Conservation (phyloP, 1,140 invertebrate species). For the Neodiprion pinetum region DNA sequence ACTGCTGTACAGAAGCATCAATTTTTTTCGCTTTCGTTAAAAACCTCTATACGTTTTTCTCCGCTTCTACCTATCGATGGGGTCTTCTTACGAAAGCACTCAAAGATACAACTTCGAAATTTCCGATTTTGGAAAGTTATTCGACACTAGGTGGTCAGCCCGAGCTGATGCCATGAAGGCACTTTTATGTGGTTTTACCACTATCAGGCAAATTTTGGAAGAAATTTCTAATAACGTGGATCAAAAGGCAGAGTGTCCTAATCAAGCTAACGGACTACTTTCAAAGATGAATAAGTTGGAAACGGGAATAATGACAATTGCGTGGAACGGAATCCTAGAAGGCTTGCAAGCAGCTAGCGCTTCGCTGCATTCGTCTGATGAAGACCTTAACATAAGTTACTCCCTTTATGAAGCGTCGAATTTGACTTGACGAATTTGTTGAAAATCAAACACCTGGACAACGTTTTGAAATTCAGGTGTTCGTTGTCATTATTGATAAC, state of each 20-base stretch:
- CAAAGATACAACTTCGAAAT: neutral
- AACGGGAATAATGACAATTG: slow-evolving; percentile 27
- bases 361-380: slow-evolving; percentile 25
- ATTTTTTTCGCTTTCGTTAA: slow-evolving; percentile 27
- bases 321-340: slow-evolving; percentile 24
- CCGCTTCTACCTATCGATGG: slow-evolving; percentile 15
- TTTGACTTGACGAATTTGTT: slow-evolving; percentile 20
- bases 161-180: slow-evolving; percentile 28
- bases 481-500: slow-evolving; percentile 34
- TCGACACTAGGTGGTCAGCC: slow-evolving; percentile 29
- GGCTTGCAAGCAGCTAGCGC: slow-evolving; percentile 23
- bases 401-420: too few species aligned
- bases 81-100: slow-evolving; percentile 17
- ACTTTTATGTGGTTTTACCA: slow-evolving; percentile 13
- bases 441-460: slow-evolving; percentile 30
- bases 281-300: slow-evolving; percentile 22
- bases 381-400: slow-evolving; percentile 8
- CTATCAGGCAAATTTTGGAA: slow-evolving; percentile 24
- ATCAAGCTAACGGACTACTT: too few species aligned
- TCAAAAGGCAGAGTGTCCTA: slow-evolving; percentile 14
- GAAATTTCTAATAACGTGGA: slow-evolving; percentile 21
- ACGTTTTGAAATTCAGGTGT: slow-evolving; percentile 29
- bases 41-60: slow-evolving; percentile 27
- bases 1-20: slow-evolving; percentile 36
- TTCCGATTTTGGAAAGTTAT: slow-evolving; percentile 25